These are phyloP conservation scores for Pseudochirops cupreus DNA, from an alignment of 2,797 vertebrate species.

Conservation along the genomic window DNA sequence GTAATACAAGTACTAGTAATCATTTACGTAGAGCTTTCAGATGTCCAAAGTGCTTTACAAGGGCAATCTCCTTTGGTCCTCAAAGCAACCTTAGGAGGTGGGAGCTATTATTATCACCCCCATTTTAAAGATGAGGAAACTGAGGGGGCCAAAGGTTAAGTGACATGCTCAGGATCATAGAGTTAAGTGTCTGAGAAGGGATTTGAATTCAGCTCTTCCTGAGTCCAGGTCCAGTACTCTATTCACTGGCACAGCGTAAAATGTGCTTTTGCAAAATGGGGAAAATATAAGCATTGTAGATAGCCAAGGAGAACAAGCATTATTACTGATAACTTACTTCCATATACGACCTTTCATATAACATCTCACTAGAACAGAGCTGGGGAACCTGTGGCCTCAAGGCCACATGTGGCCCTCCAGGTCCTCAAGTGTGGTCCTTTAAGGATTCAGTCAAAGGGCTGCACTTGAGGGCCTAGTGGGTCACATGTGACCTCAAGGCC, in stretches of 20 bases:
- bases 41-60: neutral
- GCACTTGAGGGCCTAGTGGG: no score
- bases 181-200: neutral
- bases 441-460: no score
- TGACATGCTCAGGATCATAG: neutral
- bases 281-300: neutral
- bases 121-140: neutral
- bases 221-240: neutral
- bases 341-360: neutral
- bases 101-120: neutral
- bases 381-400: no score
- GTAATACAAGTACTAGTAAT: neutral
- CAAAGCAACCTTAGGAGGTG: neutral
- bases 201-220: neutral
- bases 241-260: neutral
- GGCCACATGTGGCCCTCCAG: no score
- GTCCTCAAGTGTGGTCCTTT: no score
- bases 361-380: neutral
- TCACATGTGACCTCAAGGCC: no score
- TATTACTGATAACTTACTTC: neutral
- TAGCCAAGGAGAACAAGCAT: neutral
- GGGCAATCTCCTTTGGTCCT: neutral
- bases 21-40: neutral
- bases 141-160: neutral
- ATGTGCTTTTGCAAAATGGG: neutral